phyloP scores from a whole-genome alignment of 1,140 invertebrate genomes.

The Drosophila nebulosa region DNA sequence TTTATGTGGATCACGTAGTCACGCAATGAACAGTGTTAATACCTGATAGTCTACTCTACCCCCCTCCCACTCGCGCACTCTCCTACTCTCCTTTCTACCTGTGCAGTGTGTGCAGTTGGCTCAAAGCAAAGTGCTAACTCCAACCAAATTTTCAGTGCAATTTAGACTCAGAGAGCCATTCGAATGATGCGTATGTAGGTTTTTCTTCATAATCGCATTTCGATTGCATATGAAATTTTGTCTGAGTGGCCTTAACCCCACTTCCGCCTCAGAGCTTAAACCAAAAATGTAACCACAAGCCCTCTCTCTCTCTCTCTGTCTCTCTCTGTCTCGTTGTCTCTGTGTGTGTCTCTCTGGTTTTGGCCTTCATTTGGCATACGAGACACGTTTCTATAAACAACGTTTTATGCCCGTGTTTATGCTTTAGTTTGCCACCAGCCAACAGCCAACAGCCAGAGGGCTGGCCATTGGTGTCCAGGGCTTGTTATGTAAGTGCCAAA shows the following conservation, averaged over 20 bases:
- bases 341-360: background rate
- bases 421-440: slow-evolving; percentile 40
- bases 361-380: slow-evolving; percentile 16
- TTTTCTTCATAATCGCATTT: slow-evolving; percentile 62
- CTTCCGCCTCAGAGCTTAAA: slow-evolving; percentile 33
- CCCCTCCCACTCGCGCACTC: too few species aligned
- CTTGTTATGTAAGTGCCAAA: slow-evolving; percentile 60
- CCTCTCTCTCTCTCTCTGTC: background rate
- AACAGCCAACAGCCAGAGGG: too few species aligned
- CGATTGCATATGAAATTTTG: slow-evolving; percentile 1
- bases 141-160: background rate
- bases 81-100: too few species aligned
- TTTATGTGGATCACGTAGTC: slow-evolving; percentile 67
- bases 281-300: background rate
- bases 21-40: slow-evolving; percentile 32
- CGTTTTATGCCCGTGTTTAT: slow-evolving; percentile 68
- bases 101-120: background rate
- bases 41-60: too few species aligned
- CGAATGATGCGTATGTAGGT: slow-evolving; percentile 9
- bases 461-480: background rate
- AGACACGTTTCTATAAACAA: slow-evolving; percentile 59
- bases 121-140: slow-evolving; percentile 8
- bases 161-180: too few species aligned
- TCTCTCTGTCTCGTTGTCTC: background rate
- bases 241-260: slow-evolving; percentile 52